phyloP scores from a whole-genome alignment of 2,113 vertebrate genomes.

The Hippolais icterina region DNA sequence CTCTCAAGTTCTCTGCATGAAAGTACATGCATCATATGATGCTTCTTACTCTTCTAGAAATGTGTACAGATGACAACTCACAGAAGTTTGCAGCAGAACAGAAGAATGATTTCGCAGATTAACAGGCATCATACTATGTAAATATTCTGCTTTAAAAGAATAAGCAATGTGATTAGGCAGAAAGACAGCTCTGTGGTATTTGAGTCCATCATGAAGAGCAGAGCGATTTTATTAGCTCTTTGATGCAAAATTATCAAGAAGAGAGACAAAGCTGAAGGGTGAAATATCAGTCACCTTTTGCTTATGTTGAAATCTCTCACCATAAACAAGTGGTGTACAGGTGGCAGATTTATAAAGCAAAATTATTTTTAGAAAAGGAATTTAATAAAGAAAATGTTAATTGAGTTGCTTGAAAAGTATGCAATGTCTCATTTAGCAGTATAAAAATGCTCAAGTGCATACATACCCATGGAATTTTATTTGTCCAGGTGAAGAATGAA shows the following conservation, averaged over 20 bases:
- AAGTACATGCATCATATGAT: accelerated
- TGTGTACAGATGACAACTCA: background rate
- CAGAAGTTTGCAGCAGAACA: background rate
- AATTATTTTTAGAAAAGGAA: background rate
- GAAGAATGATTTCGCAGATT: background rate
- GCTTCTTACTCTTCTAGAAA: background rate
- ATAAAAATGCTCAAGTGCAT: background rate
- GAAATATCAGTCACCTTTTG: background rate
- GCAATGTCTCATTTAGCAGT: background rate
- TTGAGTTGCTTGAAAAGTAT: background rate
- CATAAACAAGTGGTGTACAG: background rate
- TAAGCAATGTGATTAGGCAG: background rate
- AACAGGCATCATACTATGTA: background rate
- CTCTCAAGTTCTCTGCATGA: no score
- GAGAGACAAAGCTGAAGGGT: background rate
- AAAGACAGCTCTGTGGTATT: background rate
- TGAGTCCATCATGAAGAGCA: background rate
- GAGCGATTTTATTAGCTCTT: background rate
- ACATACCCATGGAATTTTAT: background rate
- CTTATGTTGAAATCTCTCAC: background rate
- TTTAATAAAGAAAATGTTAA: background rate
- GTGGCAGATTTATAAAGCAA: background rate
- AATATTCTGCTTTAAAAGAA: background rate
- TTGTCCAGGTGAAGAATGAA: background rate
- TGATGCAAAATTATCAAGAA: background rate